Evolutionary conservation across 2,888 invertebrate species (phyloP).

Genomic region (Lymantria monacha): DNA sequence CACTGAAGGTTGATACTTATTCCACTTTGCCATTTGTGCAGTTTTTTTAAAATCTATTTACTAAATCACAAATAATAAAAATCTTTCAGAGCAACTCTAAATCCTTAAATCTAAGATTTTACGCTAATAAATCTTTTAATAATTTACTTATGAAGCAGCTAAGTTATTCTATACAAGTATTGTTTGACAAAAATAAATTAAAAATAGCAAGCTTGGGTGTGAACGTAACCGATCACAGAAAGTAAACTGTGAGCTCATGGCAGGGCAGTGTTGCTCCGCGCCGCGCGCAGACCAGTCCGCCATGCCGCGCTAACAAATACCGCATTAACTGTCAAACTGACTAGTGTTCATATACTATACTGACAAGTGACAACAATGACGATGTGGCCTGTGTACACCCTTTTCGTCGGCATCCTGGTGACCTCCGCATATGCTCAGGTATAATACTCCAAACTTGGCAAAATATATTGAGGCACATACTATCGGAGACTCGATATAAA

Average conservation of each 20-base stretch:
- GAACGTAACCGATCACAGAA: conserved; percentile 65
- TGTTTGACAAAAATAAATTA: background rate
- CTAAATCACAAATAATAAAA: too few relatives aligned
- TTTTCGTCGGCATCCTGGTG: conserved; percentile 56
- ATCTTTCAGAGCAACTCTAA: too few relatives aligned
- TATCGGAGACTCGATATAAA: conserved; percentile 12
- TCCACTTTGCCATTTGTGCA: too few relatives aligned
- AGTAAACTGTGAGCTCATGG: conserved; percentile 68
- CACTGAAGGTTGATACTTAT: too few relatives aligned
- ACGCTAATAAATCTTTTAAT: too few relatives aligned
- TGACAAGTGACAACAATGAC: conserved; percentile 40
- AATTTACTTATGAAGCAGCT: too few relatives aligned
- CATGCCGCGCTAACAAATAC: conserved; percentile 59
- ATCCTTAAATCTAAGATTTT: too few relatives aligned
- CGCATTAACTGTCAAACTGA: conserved; percentile 44
- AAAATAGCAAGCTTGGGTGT: conserved; percentile 32
- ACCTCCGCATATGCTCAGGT: conserved; percentile 61
- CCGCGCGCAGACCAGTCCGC: conserved; percentile 65
- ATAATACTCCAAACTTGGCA: conserved; percentile 16
- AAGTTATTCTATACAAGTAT: too few relatives aligned
- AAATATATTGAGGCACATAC: conserved; percentile 4
- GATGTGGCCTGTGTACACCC: conserved; percentile 61
- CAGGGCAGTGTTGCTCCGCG: conserved; percentile 65
- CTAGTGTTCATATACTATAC: conserved; percentile 36
- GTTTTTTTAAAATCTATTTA: too few relatives aligned